Evolutionary conservation across 1,140 invertebrate genomes (phyloP).

Genomic region (Atta cephalotes): DNA sequence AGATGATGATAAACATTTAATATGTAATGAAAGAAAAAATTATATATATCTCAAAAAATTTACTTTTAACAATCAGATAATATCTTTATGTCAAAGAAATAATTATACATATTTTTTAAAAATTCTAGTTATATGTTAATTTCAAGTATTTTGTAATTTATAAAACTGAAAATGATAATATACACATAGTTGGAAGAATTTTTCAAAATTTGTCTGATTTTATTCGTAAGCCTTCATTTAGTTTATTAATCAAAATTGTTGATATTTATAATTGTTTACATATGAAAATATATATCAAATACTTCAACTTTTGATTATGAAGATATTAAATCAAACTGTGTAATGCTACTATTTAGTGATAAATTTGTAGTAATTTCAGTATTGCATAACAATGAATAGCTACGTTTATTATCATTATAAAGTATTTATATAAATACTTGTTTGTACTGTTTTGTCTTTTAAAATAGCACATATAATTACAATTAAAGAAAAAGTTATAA

Average conservation of each 20-base stretch:
- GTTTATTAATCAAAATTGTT: neutral
- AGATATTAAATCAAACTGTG: constrained; percentile 10
- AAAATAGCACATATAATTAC: neutral
- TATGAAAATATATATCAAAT: neutral
- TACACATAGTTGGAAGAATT: neutral
- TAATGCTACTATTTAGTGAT: neutral
- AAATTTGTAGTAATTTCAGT: neutral
- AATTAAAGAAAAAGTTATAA: neutral
- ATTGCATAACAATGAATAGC: neutral
- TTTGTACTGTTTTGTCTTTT: neutral
- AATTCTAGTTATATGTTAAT: neutral
- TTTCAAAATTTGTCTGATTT: neutral
- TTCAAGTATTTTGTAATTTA: neutral
- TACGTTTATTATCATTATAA: neutral
- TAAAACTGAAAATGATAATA: neutral
- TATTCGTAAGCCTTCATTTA: neutral
- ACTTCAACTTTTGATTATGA: constrained; percentile 9
- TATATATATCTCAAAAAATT: neutral
- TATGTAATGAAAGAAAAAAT: neutral
- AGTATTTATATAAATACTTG: neutral
- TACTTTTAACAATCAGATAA: neutral
- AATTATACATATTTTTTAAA: neutral
- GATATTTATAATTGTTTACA: too few species aligned
- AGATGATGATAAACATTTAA: neutral
- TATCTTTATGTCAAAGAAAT: constrained; percentile 9